phyloP scores from a whole-genome alignment of 2,113 vertebrate species.

The Leptosomus discolor region DNA sequence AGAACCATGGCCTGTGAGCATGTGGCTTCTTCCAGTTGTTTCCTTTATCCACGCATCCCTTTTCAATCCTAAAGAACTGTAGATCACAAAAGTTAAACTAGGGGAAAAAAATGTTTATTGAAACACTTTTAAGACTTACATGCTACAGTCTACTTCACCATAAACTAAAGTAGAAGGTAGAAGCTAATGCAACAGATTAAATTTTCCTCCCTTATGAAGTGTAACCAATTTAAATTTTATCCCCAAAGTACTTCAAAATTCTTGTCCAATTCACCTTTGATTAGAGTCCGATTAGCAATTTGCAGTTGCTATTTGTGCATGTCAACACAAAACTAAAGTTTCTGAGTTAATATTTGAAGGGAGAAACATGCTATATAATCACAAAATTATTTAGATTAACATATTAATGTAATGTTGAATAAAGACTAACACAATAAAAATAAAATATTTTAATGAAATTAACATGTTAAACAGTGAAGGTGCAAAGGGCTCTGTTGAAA shows the following conservation, averaged over 20 bases:
- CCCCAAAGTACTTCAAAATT: not conserved
- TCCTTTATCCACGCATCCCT: not conserved
- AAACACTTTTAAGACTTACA: not conserved
- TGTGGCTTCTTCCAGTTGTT: not conserved
- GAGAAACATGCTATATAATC: not conserved
- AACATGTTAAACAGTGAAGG: not conserved
- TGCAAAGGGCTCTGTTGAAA: not conserved
- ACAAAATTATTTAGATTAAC: not conserved
- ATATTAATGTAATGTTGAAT: not conserved
- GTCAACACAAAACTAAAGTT: not conserved
- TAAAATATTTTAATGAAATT: slow-evolving; percentile 26
- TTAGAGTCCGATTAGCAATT: not conserved
- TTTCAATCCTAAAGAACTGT: not conserved
- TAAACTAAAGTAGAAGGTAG: not conserved
- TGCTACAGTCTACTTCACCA: not conserved
- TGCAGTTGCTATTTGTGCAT: not conserved
- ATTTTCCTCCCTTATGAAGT: not conserved
- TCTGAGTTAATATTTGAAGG: not conserved
- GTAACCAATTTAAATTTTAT: not conserved
- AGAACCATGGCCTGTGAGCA: not conserved
- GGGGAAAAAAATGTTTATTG: not conserved
- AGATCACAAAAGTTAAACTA: not conserved
- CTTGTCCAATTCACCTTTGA: not conserved
- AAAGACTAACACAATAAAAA: not conserved
- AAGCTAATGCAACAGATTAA: not conserved